Evolutionary conservation across 2,113 vertebrate genomes (phyloP), one percentile per base, ranked within the genome.

Genomic region (Gallinago paraguaiae): DNA sequence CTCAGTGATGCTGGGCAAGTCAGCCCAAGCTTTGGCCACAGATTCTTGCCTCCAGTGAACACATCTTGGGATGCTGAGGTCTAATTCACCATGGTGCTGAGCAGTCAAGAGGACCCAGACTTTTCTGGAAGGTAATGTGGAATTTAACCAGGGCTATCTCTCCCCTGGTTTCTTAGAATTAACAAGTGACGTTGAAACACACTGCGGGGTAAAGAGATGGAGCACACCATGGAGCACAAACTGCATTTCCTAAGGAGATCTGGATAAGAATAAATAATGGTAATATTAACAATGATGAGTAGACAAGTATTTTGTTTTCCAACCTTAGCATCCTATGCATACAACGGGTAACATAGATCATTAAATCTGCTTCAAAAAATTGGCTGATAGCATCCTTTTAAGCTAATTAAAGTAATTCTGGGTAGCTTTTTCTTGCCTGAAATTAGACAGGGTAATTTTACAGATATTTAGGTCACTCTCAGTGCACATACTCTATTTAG

Each of bases 371-470:
- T 84, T 45, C 0, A 2, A 86, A 90, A 94, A 89, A 79, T 82
- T 53, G 69, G 72, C 77, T 86, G 92, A 75, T 80, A 88, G 69
- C 86, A 71, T 81, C 88, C 59, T 90, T 92, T 96, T 78, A 89
- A 92, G 83, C 80, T 96, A 95, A 96, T 97, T 94, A 94, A 96
- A 86, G 86, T 91, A 95, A 95, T 96, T 89, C 77, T 87, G 63
- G 54, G 90, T 65, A 89, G 91, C 37, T 92, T 94, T 95, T 88
- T 68, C 92, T 92, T 82, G 53, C 91, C 84, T 51, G 77, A 89
- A 95, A 96, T 94, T 65, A 89, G 82, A 37, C 88, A 96, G 65
- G 57, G 77, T 96, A 95, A 95, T 96, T 96, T 69, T 57, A 54
- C 75, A 2, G 18, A 91, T 92, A 96, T 97, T 97, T 96, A 97